A percentile compares a stretch with the other conserved stretches of the same genome.
These are phyloP conservation scores for Plusia festucae DNA, from an alignment of 2,888 invertebrate species.

Conservation along the genomic window DNA sequence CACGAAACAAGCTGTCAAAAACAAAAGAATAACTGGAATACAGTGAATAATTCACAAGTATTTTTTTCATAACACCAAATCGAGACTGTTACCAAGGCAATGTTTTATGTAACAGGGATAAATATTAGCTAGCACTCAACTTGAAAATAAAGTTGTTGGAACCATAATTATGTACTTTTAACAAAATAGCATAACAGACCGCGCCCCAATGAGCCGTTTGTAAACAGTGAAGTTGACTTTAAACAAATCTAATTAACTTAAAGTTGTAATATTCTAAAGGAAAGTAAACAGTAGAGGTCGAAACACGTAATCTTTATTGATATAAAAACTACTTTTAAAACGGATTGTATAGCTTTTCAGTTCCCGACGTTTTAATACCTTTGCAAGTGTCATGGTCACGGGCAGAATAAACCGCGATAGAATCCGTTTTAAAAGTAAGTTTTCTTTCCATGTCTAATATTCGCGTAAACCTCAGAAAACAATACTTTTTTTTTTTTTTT, in stretches of 20 bases:
- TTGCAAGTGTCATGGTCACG: no score
- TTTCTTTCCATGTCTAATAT: no score
- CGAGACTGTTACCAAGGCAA: constrained; percentile 25
- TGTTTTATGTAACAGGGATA: not conserved
- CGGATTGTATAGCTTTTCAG: no score
- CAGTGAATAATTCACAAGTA: constrained; percentile 21
- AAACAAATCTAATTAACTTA: not conserved
- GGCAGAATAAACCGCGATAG: no score
- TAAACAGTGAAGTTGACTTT: constrained; percentile 27
- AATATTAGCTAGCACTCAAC: not conserved
- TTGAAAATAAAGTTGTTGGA: not conserved
- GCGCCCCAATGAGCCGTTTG: constrained; percentile 31
- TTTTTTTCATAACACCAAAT: constrained; percentile 16
- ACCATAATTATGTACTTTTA: constrained; percentile 2
- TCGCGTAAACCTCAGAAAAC: no score
- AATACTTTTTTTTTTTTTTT: no score
- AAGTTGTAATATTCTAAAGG: not conserved
- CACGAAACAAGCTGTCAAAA: constrained; percentile 15
- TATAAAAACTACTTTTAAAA: no score
- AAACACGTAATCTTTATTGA: constrained; percentile 21
- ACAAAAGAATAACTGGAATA: constrained; percentile 45
- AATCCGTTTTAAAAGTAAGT: no score
- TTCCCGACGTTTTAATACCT: no score
- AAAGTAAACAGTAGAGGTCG: constrained; percentile 7
- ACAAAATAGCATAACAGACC: constrained; percentile 27